phyloP scores from a whole-genome alignment of 2,888 invertebrate species.

The Hemaris fuciformis region DNA sequence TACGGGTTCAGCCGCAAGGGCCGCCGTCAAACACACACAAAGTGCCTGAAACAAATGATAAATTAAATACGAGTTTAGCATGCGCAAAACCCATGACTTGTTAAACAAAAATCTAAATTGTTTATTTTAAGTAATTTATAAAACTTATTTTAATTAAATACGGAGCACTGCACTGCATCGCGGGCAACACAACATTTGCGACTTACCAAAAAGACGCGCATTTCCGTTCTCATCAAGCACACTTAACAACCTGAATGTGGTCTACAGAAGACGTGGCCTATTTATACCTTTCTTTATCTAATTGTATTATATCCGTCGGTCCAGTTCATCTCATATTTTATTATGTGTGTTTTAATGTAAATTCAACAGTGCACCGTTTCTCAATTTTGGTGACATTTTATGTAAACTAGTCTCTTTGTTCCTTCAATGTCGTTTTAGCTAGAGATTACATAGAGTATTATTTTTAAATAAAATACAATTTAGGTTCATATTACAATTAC shows the following conservation, averaged over 20 bases:
- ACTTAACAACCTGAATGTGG: slow-evolving; percentile 64
- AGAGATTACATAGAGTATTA: background rate
- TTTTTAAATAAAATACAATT: too few relatives aligned
- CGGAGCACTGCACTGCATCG: slow-evolving; percentile 14
- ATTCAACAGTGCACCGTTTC: slow-evolving; percentile 59
- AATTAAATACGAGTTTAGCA: background rate
- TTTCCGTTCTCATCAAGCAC: slow-evolving; percentile 62
- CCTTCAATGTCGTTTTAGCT: background rate
- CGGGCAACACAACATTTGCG: background rate
- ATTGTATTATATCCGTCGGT: slow-evolving; percentile 61
- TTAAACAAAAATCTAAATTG: background rate
- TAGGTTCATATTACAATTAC: too few relatives aligned
- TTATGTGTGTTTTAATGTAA: slow-evolving; percentile 60
- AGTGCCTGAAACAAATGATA: slow-evolving; percentile 48
- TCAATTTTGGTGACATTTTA: slow-evolving; percentile 47
- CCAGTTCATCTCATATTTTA: slow-evolving; percentile 60
- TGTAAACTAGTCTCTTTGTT: background rate
- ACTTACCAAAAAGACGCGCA: slow-evolving; percentile 71
- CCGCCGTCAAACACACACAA: slow-evolving; percentile 55
- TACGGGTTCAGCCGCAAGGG: slow-evolving; percentile 52
- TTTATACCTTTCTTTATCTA: slow-evolving; percentile 74
- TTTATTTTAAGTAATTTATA: too few relatives aligned
- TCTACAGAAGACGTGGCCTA: slow-evolving; percentile 59
- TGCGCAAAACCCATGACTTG: background rate
- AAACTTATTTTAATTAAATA: slow-evolving; percentile 16